These are phyloP conservation scores for Camelus dromedarius DNA, from an alignment of 2,113 vertebrate species.

Conservation along the genomic window DNA sequence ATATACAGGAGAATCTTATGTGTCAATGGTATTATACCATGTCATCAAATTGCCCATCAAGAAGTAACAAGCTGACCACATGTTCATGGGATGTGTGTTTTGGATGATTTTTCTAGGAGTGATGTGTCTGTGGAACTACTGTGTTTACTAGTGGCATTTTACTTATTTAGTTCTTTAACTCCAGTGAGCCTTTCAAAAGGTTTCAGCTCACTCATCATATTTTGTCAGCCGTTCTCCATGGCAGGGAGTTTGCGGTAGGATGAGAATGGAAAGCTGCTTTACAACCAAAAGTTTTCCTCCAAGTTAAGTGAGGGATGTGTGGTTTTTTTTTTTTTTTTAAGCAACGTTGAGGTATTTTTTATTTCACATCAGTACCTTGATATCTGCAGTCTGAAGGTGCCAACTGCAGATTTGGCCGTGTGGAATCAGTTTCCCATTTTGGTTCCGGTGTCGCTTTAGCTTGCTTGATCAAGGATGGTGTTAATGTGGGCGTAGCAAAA, in stretches of 20 bases:
- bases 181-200: conserved; percentile 12
- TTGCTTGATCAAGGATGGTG: not conserved
- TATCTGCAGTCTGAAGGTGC: not conserved
- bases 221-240: not conserved
- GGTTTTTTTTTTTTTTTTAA: not conserved
- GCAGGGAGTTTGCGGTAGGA: not conserved
- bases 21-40: not conserved
- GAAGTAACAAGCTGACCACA: not conserved
- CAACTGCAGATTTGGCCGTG: not conserved
- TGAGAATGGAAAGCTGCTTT: not conserved
- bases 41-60: not conserved
- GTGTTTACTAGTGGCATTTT: not conserved
- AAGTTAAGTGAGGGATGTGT: not conserved
- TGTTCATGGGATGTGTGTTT: not conserved
- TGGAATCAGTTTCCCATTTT: not conserved
- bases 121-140: not conserved
- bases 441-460: not conserved
- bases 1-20: not conserved
- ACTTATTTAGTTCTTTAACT: not conserved
- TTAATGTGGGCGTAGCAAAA: not conserved
- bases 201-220: not conserved
- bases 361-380: not conserved
- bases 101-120: not conserved
- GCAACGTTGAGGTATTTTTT: not conserved
- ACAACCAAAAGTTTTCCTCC: not conserved